phyloP scores from a whole-genome alignment of 2,797 vertebrate species.

The Characodon lateralis region DNA sequence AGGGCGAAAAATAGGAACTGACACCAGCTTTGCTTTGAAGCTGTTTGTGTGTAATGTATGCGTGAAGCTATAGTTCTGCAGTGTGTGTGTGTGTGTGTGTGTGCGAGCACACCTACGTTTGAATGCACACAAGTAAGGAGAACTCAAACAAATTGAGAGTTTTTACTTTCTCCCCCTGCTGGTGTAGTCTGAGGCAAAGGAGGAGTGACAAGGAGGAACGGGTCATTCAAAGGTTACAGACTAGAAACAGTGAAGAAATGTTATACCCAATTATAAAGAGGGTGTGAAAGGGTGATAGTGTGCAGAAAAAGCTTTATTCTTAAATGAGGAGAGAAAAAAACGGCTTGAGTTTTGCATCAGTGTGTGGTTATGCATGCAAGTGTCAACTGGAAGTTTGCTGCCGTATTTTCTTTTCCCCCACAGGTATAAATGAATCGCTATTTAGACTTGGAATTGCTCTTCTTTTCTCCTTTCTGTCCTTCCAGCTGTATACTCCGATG shows the following conservation, averaged over 20 bases:
- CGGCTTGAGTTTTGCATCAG: slow-evolving; percentile 5
- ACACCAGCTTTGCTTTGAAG: slow-evolving; percentile 45
- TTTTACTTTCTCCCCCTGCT: slow-evolving; percentile 48
- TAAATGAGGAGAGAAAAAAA: slow-evolving; percentile 19
- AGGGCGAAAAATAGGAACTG: slow-evolving; percentile 52
- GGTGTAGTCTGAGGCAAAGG: slow-evolving; percentile 57
- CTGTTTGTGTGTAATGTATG: slow-evolving; percentile 27
- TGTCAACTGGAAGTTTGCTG: slow-evolving; percentile 1
- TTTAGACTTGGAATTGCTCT: not conserved
- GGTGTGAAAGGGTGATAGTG: slow-evolving; percentile 39
- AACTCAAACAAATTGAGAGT: slow-evolving; percentile 53
- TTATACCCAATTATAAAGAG: slow-evolving; percentile 61
- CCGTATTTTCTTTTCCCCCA: slow-evolving; percentile 1
- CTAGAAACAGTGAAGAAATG: slow-evolving; percentile 44
- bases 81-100: not conserved
- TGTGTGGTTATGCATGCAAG: slow-evolving; percentile 11
- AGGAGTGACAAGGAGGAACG: slow-evolving; percentile 57
- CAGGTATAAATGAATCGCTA: not conserved
- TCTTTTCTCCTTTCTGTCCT: not conserved
- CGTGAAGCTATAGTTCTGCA: slow-evolving; percentile 14
- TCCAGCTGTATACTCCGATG: not conserved
- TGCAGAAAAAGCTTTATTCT: slow-evolving; percentile 42
- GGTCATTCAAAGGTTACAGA: slow-evolving; percentile 64
- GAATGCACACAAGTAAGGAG: not conserved
- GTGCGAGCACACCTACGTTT: not conserved